Base-by-base conservation (phyloP, 2,797 vertebrate genomes). In the Etheostoma nigrum region DNA sequence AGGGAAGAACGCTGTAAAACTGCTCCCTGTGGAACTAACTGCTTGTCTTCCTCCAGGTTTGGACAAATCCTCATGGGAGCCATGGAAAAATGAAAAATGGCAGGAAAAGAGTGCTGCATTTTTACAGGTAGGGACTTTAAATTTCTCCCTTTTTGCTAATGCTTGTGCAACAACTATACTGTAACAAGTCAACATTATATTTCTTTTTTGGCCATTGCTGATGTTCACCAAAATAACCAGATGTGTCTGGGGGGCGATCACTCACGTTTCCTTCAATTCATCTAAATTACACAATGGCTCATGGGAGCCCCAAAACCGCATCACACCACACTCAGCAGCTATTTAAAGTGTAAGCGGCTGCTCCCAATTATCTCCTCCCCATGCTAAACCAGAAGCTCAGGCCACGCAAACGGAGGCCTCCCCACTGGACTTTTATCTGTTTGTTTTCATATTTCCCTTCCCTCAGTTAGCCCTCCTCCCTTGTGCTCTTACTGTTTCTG, bases 341-440 rank as follows among this genome's bases (percentile, higher is more conserved):
- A 91, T 91, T 92, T 92, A 83, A 89, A 91, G 91, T 78, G 76
- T 78, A 60, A 66, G 74, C 6, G 69, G 68, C 84, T 86, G 88
- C 82, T 89, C 79, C 78, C 86, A 89, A 76, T 89, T 89, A 87
- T 75, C 36, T 77, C 65, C 71, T 81, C 79, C 78, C 76, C 70
- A 77, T 19, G 79, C 78, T 76, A 83, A 82, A 87, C 77, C 85
- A 86, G 86, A 74, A 86, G 86, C 86, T 63, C 23, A 23, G 76
- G 69, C 75, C 79, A 40, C 2, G 47, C 81, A 64, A 81, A 66
- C 47, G 52, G 27, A 86, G 67, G 23, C 72, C 75, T 83, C 72
- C 84, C 83, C 25, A 33, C 79, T 76, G 82, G 60, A 82, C 81
- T 81, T 85, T 75, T 78, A 87, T 90, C 84, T 84, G 80, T 85